phyloP scores from a whole-genome alignment of 2,888 invertebrate genomes.

The Athalia rosae region DNA sequence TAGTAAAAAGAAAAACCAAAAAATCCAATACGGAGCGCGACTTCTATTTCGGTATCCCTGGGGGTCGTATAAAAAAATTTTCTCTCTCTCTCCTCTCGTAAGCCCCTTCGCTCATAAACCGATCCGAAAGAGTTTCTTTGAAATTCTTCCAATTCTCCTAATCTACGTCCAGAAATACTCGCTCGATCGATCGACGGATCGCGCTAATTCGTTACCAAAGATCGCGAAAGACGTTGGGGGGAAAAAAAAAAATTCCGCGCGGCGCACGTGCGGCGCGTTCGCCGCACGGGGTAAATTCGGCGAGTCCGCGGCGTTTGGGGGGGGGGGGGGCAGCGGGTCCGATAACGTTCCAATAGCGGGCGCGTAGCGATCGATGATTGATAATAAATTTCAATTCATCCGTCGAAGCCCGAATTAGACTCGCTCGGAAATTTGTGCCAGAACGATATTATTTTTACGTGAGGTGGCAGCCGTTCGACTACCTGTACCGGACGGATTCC shows the following conservation, averaged over 20 bases:
- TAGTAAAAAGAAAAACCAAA: background rate
- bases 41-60: conserved; percentile 20
- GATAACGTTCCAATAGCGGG: background rate
- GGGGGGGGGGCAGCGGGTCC: too few relatives aligned
- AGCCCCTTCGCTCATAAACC: conserved; percentile 9
- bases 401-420: conserved; percentile 13
- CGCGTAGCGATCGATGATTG: conserved; percentile 3
- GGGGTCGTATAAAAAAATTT: conserved; percentile 19
- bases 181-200: background rate
- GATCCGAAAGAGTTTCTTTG: conserved; percentile 17
- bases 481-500: conserved; percentile 30
- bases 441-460: conserved; percentile 20
- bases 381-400: background rate
- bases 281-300: too few relatives aligned
- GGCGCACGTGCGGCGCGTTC: too few relatives aligned
- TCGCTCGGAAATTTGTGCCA: conserved; percentile 10
- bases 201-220: background rate
- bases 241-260: too few relatives aligned
- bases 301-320: too few relatives aligned
- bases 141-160: conserved; percentile 34
- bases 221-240: too few relatives aligned
- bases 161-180: conserved; percentile 25
- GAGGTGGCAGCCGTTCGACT: background rate
- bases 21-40: background rate
- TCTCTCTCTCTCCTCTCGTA: background rate